These are phyloP conservation scores for Hoplodrina ambigua DNA, from an alignment of 2,888 invertebrate species.

Conservation along the genomic window DNA sequence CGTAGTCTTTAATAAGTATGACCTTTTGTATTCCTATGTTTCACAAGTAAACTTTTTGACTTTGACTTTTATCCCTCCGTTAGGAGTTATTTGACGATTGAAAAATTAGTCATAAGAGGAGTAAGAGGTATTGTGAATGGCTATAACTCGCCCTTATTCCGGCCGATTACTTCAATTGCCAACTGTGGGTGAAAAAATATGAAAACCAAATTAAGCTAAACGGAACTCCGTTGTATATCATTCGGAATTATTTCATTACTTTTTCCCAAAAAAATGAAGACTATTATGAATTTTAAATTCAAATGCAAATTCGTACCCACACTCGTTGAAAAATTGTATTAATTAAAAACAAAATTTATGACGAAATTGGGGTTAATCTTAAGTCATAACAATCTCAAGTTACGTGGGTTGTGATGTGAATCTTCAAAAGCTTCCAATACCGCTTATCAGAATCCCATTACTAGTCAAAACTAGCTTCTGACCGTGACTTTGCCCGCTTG, in stretches of 20 bases:
- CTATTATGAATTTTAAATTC: conserved; percentile 21
- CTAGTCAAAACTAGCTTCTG: conserved; percentile 39
- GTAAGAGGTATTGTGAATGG: too few relatives aligned
- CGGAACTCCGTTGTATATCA: conserved; percentile 1
- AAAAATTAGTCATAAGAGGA: too few relatives aligned
- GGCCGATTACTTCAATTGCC: background rate
- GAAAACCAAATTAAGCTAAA: background rate
- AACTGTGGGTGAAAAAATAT: conserved; percentile 7
- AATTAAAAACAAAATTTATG: conserved; percentile 4
- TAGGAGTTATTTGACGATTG: too few relatives aligned
- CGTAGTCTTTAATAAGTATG: too few relatives aligned
- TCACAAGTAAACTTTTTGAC: too few relatives aligned
- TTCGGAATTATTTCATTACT: conserved; percentile 22
- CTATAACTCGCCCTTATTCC: background rate
- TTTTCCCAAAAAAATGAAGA: conserved; percentile 9
- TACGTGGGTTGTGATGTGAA: background rate
- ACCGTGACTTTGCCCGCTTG: too few relatives aligned
- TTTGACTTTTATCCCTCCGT: too few relatives aligned
- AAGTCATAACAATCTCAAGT: conserved; percentile 32
- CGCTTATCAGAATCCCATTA: conserved; percentile 17
- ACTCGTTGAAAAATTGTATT: conserved; percentile 18
- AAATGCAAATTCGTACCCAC: conserved; percentile 23
- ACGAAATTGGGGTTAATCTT: background rate
- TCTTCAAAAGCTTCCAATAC: conserved; percentile 40
- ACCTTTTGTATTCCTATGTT: too few relatives aligned